phyloP scores from a whole-genome alignment of 2,113 vertebrate genomes.

The Silurus glanis region DNA sequence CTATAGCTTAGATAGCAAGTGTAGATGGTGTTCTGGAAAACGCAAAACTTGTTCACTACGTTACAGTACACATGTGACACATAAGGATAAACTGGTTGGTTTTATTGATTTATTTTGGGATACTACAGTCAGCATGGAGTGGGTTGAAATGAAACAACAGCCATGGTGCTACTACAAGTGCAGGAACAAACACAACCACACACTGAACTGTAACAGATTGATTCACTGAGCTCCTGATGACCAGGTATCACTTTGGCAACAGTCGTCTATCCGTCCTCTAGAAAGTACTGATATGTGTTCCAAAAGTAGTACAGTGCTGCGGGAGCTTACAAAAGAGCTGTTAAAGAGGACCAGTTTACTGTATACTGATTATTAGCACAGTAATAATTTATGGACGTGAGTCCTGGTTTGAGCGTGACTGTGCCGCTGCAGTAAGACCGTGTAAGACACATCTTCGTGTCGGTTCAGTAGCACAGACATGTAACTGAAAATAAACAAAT shows the following conservation, averaged over 20 bases:
- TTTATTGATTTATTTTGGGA: constrained; percentile 67
- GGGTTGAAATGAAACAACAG: constrained; percentile 57
- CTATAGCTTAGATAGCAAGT: neutral
- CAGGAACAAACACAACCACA: constrained; percentile 58
- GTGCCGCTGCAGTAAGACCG: constrained; percentile 68
- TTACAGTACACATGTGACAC: constrained; percentile 50
- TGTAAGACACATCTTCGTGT: constrained; percentile 59
- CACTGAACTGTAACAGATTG: constrained; percentile 54
- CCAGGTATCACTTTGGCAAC: constrained; percentile 68
- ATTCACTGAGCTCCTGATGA: constrained; percentile 57
- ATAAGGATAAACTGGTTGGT: constrained; percentile 63
- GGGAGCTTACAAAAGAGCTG: constrained; percentile 53
- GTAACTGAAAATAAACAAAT: neutral
- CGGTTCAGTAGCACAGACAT: constrained; percentile 7
- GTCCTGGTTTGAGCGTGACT: constrained; percentile 53
- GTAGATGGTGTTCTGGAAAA: neutral
- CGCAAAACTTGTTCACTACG: neutral
- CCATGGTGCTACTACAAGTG: constrained; percentile 65
- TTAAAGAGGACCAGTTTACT: constrained; percentile 51
- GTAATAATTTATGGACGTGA: constrained; percentile 51
- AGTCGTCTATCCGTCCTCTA: constrained; percentile 3
- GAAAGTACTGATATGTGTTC: constrained; percentile 40
- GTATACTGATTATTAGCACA: constrained; percentile 60
- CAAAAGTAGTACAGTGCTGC: constrained; percentile 64
- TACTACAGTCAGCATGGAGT: constrained; percentile 67